phyloP scores from a whole-genome alignment of 2,797 vertebrate species.

The Balearica regulorum region DNA sequence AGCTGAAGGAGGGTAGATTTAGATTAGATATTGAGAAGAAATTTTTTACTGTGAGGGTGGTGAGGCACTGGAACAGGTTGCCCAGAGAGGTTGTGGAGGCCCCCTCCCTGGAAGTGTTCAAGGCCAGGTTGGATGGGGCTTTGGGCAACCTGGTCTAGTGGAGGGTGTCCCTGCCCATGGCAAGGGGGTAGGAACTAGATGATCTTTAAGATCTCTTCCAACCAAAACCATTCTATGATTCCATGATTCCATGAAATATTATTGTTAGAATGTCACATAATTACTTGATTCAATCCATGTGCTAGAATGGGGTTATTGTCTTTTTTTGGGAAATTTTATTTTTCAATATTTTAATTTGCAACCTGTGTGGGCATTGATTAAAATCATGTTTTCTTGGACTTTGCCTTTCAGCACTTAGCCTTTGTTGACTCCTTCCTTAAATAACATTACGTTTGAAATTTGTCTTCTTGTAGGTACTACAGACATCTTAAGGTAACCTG shows the following conservation, averaged over 20 bases:
- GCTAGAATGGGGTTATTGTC: neutral
- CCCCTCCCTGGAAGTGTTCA: too few relatives aligned
- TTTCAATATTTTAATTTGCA: neutral
- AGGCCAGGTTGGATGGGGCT: too few relatives aligned
- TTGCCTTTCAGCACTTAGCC: neutral
- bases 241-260: neutral
- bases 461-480: neutral
- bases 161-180: too few relatives aligned
- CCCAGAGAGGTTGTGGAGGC: too few relatives aligned
- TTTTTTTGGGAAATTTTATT: neutral
- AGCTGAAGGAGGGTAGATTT: too few relatives aligned
- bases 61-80: too few relatives aligned
- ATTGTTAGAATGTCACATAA: neutral
- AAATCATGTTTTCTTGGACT: neutral
- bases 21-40: too few relatives aligned
- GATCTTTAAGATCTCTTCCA: too few relatives aligned
- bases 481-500: neutral
- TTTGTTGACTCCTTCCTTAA: neutral
- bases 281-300: neutral
- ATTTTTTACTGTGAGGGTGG: too few relatives aligned
- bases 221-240: too few relatives aligned
- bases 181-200: too few relatives aligned
- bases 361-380: neutral
- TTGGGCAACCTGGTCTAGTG: too few relatives aligned
- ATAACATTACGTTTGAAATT: neutral